phyloP scores from a whole-genome alignment of 1,140 invertebrate genomes.

The Rhopalosiphum maidis region DNA sequence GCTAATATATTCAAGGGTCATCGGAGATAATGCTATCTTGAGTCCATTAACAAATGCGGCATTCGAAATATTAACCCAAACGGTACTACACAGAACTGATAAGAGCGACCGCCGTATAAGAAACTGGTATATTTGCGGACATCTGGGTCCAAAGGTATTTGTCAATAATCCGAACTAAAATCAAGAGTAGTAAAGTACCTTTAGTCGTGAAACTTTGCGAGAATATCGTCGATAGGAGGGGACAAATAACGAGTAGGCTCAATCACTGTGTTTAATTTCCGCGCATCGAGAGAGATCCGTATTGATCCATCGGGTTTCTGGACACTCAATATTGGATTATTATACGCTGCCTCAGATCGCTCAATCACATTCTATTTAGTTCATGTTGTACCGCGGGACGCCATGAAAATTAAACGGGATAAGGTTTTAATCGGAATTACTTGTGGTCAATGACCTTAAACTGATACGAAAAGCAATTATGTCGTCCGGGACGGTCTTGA shows the following conservation, averaged over 20 bases:
- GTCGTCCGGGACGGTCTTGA: not conserved
- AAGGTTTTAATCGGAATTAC: not conserved
- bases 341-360: not conserved
- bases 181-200: not conserved
- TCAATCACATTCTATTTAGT: not conserved
- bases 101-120: not conserved
- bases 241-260: not conserved
- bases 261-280: not conserved
- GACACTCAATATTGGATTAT: not conserved
- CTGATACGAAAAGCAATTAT: not conserved
- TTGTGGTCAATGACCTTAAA: not conserved
- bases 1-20: not conserved
- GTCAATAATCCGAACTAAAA: not conserved
- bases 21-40: not conserved
- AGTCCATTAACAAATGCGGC: not conserved
- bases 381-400: not conserved
- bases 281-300: slow-evolving; percentile 28
- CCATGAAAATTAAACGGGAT: not conserved
- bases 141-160: not conserved
- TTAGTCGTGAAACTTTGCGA: not conserved
- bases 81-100: not conserved
- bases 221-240: not conserved
- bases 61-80: not conserved
- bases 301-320: slow-evolving; percentile 19
- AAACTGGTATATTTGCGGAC: not conserved